A percentile compares a stretch with the other conserved stretches of the same genome.
Evolutionary conservation across 37 sponge, comb jelly and placozoan species (phyloP).

Genomic region (Diacarnus erythraeanus): DNA sequence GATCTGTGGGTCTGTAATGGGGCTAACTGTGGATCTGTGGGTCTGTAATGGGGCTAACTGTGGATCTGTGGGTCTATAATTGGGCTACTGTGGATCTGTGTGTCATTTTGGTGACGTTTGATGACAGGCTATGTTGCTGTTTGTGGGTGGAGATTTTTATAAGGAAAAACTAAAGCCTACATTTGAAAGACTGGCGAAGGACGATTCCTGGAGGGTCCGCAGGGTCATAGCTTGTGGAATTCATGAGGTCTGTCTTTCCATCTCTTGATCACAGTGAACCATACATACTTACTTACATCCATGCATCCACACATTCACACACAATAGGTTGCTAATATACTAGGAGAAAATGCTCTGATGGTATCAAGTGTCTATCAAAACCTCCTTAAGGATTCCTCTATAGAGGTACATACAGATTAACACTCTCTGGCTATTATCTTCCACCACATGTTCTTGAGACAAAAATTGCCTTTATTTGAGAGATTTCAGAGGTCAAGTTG

Average conservation of each 20-base stretch:
- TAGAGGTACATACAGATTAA: slow-evolving; percentile 66
- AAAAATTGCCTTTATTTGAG: too few species aligned
- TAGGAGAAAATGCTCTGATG: slow-evolving; percentile 16
- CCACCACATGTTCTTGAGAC: too few species aligned
- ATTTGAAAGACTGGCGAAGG: slow-evolving; percentile 7
- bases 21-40: too few species aligned
- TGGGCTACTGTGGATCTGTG: too few species aligned
- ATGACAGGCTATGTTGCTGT: slow-evolving; percentile 53
- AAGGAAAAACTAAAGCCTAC: background rate
- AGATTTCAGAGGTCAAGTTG: background rate
- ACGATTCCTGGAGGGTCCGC: slow-evolving; percentile 9
- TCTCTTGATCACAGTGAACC: too few species aligned
- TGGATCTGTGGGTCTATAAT: too few species aligned
- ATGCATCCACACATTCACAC: background rate
- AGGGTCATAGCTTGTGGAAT: slow-evolving; percentile 49
- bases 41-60: too few species aligned
- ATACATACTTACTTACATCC: background rate
- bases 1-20: too few species aligned
- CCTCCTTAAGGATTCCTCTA: slow-evolving; percentile 37
- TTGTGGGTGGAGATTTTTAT: background rate
- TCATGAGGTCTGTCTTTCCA: slow-evolving; percentile 80
- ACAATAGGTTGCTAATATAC: slow-evolving; percentile 13
- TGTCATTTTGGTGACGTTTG: too few species aligned
- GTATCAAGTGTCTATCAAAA: slow-evolving; percentile 20
- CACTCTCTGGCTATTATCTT: background rate